Evolutionary conservation across 2,888 invertebrate species (phyloP).

Genomic region (Pycnomerus fuliginosus): DNA sequence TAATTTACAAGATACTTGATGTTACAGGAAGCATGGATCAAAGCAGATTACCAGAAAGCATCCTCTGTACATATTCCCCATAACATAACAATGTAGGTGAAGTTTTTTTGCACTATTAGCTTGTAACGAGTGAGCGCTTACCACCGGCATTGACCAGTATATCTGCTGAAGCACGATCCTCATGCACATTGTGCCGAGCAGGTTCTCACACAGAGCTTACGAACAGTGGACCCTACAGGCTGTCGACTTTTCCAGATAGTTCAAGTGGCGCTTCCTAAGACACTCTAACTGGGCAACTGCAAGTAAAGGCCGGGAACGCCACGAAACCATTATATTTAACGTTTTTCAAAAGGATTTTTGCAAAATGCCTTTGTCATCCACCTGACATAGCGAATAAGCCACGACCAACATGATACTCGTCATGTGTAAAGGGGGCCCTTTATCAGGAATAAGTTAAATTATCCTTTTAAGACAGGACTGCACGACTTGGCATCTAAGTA

Average conservation of each 20-base stretch:
- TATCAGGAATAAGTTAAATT: too few relatives aligned
- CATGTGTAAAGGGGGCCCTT: background rate
- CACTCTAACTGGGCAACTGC: slow-evolving; percentile 29
- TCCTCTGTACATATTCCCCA: slow-evolving; percentile 36
- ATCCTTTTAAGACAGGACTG: too few relatives aligned
- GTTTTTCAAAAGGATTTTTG: slow-evolving; percentile 35
- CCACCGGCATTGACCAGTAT: slow-evolving; percentile 49
- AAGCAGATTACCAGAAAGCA: slow-evolving; percentile 32
- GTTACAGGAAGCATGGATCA: slow-evolving; percentile 28
- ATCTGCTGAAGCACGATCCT: slow-evolving; percentile 45
- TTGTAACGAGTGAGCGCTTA: slow-evolving; percentile 44
- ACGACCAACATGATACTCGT: slow-evolving; percentile 29
- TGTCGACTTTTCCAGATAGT: slow-evolving; percentile 15
- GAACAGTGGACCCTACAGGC: slow-evolving; percentile 33
- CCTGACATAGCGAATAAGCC: slow-evolving; percentile 35
- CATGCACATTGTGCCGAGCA: slow-evolving; percentile 45
- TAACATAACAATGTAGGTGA: slow-evolving; percentile 29
- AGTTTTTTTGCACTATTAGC: slow-evolving; percentile 39
- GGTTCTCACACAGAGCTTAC: slow-evolving; percentile 45
- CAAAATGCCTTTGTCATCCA: slow-evolving; percentile 36
- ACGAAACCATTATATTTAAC: slow-evolving; percentile 42
- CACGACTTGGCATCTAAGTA: slow-evolving; percentile 40
- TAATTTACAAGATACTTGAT: background rate
- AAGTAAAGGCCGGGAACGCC: slow-evolving; percentile 32
- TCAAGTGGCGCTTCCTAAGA: slow-evolving; percentile 8